Evolutionary conservation across 2,888 invertebrate genomes (phyloP), one percentile per base, ranked within the genome.

Genomic region (Drosophila ochracea): DNA sequence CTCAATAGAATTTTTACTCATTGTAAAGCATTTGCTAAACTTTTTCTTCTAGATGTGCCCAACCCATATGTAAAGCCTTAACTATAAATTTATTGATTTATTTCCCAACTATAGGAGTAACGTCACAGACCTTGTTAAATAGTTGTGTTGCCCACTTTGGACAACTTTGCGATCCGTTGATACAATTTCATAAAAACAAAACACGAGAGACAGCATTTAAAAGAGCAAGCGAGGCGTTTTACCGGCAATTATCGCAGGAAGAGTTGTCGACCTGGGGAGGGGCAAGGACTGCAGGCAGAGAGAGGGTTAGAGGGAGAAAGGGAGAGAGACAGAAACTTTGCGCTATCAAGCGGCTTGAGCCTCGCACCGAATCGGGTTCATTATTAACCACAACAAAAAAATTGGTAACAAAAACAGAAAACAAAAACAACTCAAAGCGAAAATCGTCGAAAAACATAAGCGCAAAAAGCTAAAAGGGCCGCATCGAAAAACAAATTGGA

Each of bases 221-320:
- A 80, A 84, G 82, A 82, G 84, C 84, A 89, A 90, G 84, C 87
- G 87, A 91, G 89, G 90, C 90, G 82, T 89, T 90, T 90, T 90
- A 89, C 87, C 87, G 84, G 89, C 90, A 91, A 90, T 90, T 90
- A 90, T 90, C 85, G 87, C 86, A 60, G 39, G 31, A 55, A 25
- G 68, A 37, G 49, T 43, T 43, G 58, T 31, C 21, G 31, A 30
- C 31, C 21, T 16, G 31, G 16, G 21, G 7, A 4, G 13, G 31
- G 25, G 43, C 6, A 2, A n/a, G 16, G 43, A 30, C 10, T 50
- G 35, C 21, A 25, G 33, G 13, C 9, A 19, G 35, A 16, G 4
- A 33, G 53, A 53, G 33, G 10, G 21, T 7, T n/a, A 21, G 33
- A 16, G 21, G 13, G 54, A 37, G 50, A 50, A 25, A 61, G 39